These are phyloP conservation scores for Lepilemur septentrionalis DNA, from an alignment of 2,797 vertebrate species.

Conservation along the genomic window DNA sequence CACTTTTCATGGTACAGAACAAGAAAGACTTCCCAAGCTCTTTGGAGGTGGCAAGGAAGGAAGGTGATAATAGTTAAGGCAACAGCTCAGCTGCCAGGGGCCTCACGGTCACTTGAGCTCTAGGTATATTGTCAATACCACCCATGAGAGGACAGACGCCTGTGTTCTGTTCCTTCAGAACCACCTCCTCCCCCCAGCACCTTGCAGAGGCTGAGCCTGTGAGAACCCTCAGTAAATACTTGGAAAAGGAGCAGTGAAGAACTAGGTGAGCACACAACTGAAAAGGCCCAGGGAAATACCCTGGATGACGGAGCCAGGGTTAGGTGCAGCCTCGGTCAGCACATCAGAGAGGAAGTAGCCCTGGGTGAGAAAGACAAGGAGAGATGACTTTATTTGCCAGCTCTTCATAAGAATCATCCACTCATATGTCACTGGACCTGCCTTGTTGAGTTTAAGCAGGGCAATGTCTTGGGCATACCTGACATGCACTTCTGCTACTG, in stretches of 20 bases:
- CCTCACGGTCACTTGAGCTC: not conserved
- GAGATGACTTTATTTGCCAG: not conserved
- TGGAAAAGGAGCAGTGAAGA: not conserved
- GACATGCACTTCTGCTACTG: not conserved
- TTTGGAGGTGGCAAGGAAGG: not conserved
- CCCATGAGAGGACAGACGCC: not conserved
- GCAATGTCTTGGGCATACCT: not conserved
- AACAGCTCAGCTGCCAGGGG: not conserved
- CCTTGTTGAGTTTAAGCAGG: not conserved
- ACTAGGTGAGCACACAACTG: not conserved
- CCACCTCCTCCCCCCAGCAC: not conserved
- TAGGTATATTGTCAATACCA: not conserved
- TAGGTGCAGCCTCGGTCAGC: not conserved
- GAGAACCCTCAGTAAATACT: not conserved
- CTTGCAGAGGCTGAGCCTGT: not conserved
- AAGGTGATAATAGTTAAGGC: conserved; percentile 4
- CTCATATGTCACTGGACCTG: not conserved
- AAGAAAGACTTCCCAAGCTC: conserved; percentile 7
- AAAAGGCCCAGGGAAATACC: not conserved
- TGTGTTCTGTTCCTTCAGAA: not conserved
- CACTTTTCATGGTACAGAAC: not conserved
- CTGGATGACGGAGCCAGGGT: not conserved
- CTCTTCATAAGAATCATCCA: not conserved
- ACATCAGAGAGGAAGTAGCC: not conserved
- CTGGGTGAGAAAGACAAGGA: not conserved